Evolutionary conservation across 2,797 vertebrate genomes (phyloP).

Genomic region (Enteromius thamalakanensis): DNA sequence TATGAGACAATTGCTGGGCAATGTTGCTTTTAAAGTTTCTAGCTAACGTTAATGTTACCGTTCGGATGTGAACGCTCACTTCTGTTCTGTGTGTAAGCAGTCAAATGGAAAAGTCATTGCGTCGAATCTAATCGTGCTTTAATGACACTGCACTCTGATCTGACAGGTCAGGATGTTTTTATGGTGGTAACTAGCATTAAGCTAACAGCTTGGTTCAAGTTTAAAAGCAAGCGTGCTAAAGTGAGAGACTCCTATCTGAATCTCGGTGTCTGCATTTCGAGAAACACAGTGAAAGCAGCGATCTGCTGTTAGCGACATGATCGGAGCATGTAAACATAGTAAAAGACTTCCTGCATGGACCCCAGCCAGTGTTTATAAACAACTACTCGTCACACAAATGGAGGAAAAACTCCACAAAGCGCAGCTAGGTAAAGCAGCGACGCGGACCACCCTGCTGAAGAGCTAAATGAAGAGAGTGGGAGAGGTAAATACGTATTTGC

Average conservation of each 20-base stretch:
- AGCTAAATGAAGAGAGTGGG: conserved; percentile 29
- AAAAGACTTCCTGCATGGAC: conserved; percentile 12
- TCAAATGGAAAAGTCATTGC: not conserved
- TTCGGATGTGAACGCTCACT: not conserved
- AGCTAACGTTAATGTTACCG: not conserved
- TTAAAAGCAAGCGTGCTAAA: not conserved
- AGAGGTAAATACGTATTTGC: conserved; percentile 35
- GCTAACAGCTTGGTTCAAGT: conserved; percentile 29
- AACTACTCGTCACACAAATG: conserved; percentile 11
- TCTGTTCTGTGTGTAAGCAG: not conserved
- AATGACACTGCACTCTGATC: conserved; percentile 11
- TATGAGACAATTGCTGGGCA: not conserved
- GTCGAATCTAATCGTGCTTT: not conserved
- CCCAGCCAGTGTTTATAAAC: conserved; percentile 20
- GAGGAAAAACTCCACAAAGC: conserved; percentile 20
- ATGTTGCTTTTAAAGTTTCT: not conserved
- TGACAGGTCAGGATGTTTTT: not conserved
- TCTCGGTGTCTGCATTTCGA: conserved; percentile 1
- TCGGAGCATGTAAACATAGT: conserved; percentile 10
- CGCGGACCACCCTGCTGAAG: not conserved
- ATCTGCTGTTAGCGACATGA: not conserved
- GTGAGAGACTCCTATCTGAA: not conserved
- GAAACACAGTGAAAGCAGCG: not conserved
- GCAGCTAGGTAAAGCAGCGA: not conserved
- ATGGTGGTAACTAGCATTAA: conserved; percentile 1